These are phyloP conservation scores for Pseudomyrmex pallidus DNA, from an alignment of 1,140 invertebrate genomes.

Conservation along the genomic window DNA sequence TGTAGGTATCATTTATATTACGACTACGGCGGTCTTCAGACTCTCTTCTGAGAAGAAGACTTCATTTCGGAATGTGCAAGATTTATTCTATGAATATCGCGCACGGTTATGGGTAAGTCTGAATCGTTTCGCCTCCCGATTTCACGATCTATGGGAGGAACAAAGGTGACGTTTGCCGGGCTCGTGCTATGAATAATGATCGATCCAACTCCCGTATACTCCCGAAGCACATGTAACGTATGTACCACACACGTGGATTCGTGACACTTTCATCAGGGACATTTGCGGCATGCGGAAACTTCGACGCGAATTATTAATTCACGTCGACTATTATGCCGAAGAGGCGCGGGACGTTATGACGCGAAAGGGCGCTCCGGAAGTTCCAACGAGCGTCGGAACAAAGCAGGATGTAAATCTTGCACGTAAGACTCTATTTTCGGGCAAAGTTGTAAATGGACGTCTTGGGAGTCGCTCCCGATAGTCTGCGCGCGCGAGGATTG, in stretches of 20 bases:
- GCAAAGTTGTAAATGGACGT: constrained; percentile 72
- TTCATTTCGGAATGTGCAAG: neutral
- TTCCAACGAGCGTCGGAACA: constrained; percentile 61
- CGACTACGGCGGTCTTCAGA: neutral
- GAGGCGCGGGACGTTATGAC: constrained; percentile 35
- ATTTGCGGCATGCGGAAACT: constrained; percentile 54
- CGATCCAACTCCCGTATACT: constrained; percentile 44
- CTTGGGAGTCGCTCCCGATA: constrained; percentile 66
- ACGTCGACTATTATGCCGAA: constrained; percentile 66
- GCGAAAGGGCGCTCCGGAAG: constrained; percentile 53
- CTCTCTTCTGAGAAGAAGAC: neutral
- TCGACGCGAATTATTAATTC: constrained; percentile 68
- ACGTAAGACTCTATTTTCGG: constrained; percentile 71
- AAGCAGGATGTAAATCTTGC: constrained; percentile 74
- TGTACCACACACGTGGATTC: neutral
- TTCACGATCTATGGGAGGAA: constrained; percentile 30
- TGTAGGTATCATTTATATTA: neutral
- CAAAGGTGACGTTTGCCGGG: constrained; percentile 1
- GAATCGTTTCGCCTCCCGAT: constrained; percentile 6
- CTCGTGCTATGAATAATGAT: constrained; percentile 60
- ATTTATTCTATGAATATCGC: constrained; percentile 17
- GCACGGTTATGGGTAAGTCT: neutral
- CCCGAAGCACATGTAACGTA: neutral
- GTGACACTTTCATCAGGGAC: constrained; percentile 36
- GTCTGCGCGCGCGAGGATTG: constrained; percentile 54